Evolutionary conservation across 2,113 vertebrate genomes (phyloP), one percentile per base, ranked within the genome.

Genomic region (Chaetodon auriga): DNA sequence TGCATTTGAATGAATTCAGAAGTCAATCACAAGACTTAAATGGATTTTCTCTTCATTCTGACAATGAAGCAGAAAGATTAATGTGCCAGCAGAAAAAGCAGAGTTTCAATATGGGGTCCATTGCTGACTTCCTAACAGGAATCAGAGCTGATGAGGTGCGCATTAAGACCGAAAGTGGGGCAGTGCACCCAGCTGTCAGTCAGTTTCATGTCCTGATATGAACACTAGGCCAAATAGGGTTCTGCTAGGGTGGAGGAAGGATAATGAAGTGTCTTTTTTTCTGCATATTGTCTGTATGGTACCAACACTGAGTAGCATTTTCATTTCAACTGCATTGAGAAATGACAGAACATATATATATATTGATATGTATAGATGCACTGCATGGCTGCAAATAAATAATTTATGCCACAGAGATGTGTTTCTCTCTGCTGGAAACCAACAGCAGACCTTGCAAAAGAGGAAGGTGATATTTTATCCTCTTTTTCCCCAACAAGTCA

Each of bases 91-190:
- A 55, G 41, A 65, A 65, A 68, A 21, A 43, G 6, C 5, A 48
- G 49, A 63, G 25, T 46, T 70, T 80, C 25, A 6, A 76, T 48
- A n/a, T 69, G 25, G 35, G 55, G 21, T 64, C 54, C 25, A 60
- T 68, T 70, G 23, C 41, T 77, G 21, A 70, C 75, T 77, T 73
- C 14, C 19, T n/a, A 64, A 68, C 30, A 41, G 12, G 65, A 61
- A 4, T 75, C 23, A 18, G 51, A 76, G 65, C 36, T 75, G 46
- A 69, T 51, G 46, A 80, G 23, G 43, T 70, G 21, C 5, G n/a
- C 35, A 81, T 66, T 53, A 30, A 75, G 69, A 65, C 65, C 81
- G 51, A 81, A 83, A 79, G 49, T 86, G 78, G 35, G 61, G 80
- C 55, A 81, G 43, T 65, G 68, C 75, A 68, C 43, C 65, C 75